phyloP scores from a whole-genome alignment of 2,113 vertebrate genomes.

The Talpa occidentalis region DNA sequence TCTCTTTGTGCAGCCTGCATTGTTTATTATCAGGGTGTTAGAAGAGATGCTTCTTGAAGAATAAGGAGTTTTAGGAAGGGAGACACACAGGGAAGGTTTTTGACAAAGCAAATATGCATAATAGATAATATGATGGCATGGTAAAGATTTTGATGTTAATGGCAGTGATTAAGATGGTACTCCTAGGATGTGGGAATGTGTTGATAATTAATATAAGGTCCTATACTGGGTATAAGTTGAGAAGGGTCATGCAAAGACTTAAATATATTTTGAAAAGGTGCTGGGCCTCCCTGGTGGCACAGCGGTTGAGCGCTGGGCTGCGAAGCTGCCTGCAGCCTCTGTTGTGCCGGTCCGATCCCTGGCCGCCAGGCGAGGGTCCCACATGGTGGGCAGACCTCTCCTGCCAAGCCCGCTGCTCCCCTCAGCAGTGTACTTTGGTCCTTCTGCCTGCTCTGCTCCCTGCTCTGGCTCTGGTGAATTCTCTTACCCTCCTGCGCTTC shows the following conservation, averaged over 20 bases:
- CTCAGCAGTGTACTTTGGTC: too few species aligned
- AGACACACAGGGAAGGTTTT: not conserved
- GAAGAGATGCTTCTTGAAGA: not conserved
- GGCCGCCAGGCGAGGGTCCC: too few species aligned
- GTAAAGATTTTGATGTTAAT: not conserved
- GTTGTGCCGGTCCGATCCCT: too few species aligned
- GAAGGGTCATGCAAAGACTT: not conserved
- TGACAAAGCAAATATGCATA: not conserved
- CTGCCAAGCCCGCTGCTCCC: too few species aligned
- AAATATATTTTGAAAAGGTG: not conserved
- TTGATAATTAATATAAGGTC: not conserved
- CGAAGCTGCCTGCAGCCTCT: too few species aligned
- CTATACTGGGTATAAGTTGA: not conserved
- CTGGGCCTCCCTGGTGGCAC: too few species aligned
- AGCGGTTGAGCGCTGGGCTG: too few species aligned
- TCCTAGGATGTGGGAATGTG: not conserved
- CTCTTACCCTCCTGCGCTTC: too few species aligned
- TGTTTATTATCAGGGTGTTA: not conserved
- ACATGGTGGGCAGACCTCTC: too few species aligned
- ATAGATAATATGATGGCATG: not conserved
- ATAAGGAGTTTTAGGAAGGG: not conserved
- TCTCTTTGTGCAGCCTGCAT: not conserved
- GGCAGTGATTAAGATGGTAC: not conserved
- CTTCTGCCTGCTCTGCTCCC: too few species aligned
- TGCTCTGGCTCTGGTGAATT: too few species aligned